Evolutionary conservation across 2,113 vertebrate species (phyloP).

Genomic region (Dicentrarchus labrax): DNA sequence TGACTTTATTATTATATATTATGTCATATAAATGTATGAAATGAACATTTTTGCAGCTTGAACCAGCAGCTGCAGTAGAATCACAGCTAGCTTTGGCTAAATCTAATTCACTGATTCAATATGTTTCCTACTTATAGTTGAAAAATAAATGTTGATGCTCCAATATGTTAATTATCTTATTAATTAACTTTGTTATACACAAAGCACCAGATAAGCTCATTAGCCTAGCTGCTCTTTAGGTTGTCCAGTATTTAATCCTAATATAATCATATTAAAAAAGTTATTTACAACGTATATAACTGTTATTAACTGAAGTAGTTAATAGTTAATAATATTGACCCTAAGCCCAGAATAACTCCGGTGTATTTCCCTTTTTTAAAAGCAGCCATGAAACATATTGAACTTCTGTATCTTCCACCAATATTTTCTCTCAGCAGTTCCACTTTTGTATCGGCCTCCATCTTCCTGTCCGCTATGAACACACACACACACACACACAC

Average conservation of each 20-base stretch:
- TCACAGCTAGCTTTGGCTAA: background rate
- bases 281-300: background rate
- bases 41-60: background rate
- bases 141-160: background rate
- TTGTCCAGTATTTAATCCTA: background rate
- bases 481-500: background rate
- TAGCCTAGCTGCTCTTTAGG: background rate
- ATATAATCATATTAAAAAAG: background rate
- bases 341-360: background rate
- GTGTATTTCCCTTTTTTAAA: conserved; percentile 35
- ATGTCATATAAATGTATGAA: background rate
- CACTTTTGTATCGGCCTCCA: conserved; percentile 35
- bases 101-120: background rate
- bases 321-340: background rate
- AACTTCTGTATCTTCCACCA: conserved; percentile 30
- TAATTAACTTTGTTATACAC: background rate
- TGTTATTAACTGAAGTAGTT: background rate
- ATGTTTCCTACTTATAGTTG: background rate
- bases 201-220: background rate
- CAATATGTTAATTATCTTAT: background rate
- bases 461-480: conserved; percentile 22
- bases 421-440: conserved; percentile 48
- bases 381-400: conserved; percentile 7
- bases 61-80: background rate
- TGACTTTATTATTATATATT: background rate